These are phyloP conservation scores for Brenthis ino DNA, from an alignment of 2,888 invertebrate genomes.

Conservation along the genomic window DNA sequence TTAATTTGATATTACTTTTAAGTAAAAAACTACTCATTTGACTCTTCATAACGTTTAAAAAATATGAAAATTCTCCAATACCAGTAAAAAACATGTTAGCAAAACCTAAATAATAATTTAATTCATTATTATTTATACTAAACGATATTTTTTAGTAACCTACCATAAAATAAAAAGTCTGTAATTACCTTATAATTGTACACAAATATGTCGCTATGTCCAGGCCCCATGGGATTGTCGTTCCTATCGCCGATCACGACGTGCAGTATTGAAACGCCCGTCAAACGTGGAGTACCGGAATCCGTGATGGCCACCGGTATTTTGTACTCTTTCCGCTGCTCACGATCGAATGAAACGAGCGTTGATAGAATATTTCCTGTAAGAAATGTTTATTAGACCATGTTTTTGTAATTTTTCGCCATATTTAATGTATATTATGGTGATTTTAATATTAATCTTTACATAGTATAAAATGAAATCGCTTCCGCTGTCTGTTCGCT, in stretches of 20 bases:
- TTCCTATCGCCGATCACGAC: slow-evolving; percentile 97
- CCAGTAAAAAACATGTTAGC: too few species aligned
- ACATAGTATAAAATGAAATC: too few species aligned
- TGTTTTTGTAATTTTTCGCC: too few species aligned
- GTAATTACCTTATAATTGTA: slow-evolving; percentile 92
- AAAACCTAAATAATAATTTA: too few species aligned
- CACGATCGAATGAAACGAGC: slow-evolving; percentile 91
- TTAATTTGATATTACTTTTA: too few species aligned
- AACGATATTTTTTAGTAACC: not conserved
- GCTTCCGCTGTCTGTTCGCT: too few species aligned
- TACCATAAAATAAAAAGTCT: slow-evolving; percentile 9
- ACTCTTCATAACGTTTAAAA: too few species aligned
- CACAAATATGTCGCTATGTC: slow-evolving; percentile 94
- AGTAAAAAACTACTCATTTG: too few species aligned
- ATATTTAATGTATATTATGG: too few species aligned
- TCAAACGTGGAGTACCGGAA: slow-evolving; percentile 87
- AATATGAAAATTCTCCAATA: too few species aligned
- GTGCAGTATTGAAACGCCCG: slow-evolving; percentile 91
- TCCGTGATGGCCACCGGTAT: slow-evolving; percentile 96
- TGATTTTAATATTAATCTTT: too few species aligned
- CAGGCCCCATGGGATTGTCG: slow-evolving; percentile 94
- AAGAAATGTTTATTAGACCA: slow-evolving; percentile 13
- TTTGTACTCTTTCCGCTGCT: slow-evolving; percentile 91
- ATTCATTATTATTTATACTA: not conserved
- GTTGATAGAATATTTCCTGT: slow-evolving; percentile 86